Base-by-base conservation (phyloP, 2,888 invertebrate species). In the Halictus ligatus region DNA sequence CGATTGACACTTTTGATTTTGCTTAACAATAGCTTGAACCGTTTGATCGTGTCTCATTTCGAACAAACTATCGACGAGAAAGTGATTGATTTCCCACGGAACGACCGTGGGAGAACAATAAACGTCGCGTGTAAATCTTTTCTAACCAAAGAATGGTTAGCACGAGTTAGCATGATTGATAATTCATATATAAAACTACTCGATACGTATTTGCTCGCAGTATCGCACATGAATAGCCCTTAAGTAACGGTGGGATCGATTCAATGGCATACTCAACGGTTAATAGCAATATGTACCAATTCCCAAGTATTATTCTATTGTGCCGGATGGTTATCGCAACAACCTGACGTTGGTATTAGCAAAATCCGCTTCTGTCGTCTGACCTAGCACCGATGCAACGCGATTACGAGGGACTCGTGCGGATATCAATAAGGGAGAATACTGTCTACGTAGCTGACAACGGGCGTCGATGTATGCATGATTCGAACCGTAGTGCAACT, bases 221-320 rank as follows among this genome's bases (percentile, higher is more conserved):
- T 15, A 60, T 29, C 60, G 60, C 60, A 60, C 60, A 60, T 25
- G 25, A 15, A 60, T 60, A 25, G 25, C 13, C 25, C 25, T 25
- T 25, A 13, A 13, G 60, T 25, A 6, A n/a, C 1, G 25, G 60
- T 60, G 60, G 60, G 60, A 60, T 60, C 60, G 60, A 60, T 60
- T 60, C 60, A 60, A 60, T 60, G 60, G 60, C 25, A 15, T 29
- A 29, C 60, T 60, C 60, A 2, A 35, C 3, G 35, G 7, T 60
- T 60, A 60, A 29, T 60, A 60, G 13, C 60, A 60, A 60, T 60
- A 60, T 40, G 25, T n/a, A 40, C 43, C 71, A 43, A 43, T 71
- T 71, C 43, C 60, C 60, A 25, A 60, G 60, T 60, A 60, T 60
- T 60, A 60, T 60, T 60, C 60, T 60, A 60, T 60, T 60, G 60